Base-by-base conservation (phyloP, 2,797 vertebrate genomes). In the Coregonus suidteri region DNA sequence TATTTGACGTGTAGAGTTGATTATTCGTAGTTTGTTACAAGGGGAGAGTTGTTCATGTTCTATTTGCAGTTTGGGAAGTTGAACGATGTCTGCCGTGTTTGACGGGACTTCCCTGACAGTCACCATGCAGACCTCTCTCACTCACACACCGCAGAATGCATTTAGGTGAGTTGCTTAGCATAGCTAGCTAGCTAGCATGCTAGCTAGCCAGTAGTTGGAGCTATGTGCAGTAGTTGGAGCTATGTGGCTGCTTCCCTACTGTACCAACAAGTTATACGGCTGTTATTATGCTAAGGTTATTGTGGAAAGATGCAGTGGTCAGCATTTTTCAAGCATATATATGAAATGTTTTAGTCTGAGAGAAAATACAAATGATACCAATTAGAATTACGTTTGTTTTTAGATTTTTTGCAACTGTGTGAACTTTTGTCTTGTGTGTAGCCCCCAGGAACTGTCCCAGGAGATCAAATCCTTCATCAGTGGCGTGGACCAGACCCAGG, bases 391-490 rank as follows among this genome's bases (percentile, higher is more conserved):
- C 20, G 13, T 64, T 30, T 34, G 20, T 13, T 34, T 6, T 9
- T 64, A 64, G 31, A 30, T 25, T 15, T 34, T 67, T 34, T 30
- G 4, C 30, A 4, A 16, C 59, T 64, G 18, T 20, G 31, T 3
- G 11, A 47, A 47, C 41, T 11, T 47, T n/a, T 66, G 11, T 34
- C 30, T 9, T 34, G n/a, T 56, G 30, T 84, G 4, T 73, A 98
- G 97, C 76, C 86, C 96, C 20, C 96, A 97, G 91, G 96, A 97
- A 81, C 93, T 97, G 77, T 94, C 95, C 25, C 95, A 96, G 88
- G 96, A 98, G 90, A 96, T 98, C 85, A 97, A 98, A 87, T 95
- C 96, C n/a, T 98, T 98, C 81, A 95, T 98, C 84, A 98, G 94
- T 0, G 97, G 97, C 0, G 74, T 96, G 0, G 96, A 98, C 81